These are phyloP conservation scores for Contarinia nasturtii DNA, from an alignment of 1,140 invertebrate genomes.

Conservation along the genomic window DNA sequence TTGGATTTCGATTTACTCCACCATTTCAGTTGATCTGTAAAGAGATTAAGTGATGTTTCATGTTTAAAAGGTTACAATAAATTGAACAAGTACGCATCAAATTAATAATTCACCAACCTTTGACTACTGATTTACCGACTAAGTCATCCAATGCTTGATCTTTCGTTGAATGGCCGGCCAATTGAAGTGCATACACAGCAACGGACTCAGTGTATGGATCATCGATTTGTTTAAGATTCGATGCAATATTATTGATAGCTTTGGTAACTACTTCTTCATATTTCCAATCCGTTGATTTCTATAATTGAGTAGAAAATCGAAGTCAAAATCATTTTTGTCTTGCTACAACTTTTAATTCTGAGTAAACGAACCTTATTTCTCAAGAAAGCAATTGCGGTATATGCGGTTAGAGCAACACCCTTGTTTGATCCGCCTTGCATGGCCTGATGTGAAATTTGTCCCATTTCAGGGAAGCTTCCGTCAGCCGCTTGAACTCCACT, in stretches of 20 bases:
- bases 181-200: conserved; percentile 51
- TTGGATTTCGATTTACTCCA: conserved; percentile 59
- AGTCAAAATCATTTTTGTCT: no score
- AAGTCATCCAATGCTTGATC: conserved; percentile 10
- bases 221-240: conserved; percentile 42
- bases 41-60: conserved; percentile 20
- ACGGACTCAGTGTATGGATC: conserved; percentile 63
- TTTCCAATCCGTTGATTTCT: conserved; percentile 14
- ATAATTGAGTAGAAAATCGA: neutral
- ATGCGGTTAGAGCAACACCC: conserved; percentile 17
- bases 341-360: no score
- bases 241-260: conserved; percentile 59
- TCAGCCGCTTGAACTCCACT: conserved; percentile 31
- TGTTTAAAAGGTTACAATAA: no score
- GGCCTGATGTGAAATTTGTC: conserved; percentile 52
- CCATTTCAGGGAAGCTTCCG: conserved; percentile 69
- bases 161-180: conserved; percentile 39
- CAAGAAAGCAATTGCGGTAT: conserved; percentile 44
- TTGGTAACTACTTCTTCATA: conserved; percentile 47
- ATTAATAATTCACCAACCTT: no score
- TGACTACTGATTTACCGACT: conserved; percentile 10
- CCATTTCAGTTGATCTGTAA: conserved; percentile 40
- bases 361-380: conserved; percentile 28
- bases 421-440: conserved; percentile 44
- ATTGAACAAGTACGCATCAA: no score